These are phyloP conservation scores for Pygoscelis adeliae DNA, from an alignment of 2,113 vertebrate genomes.

Conservation along the genomic window DNA sequence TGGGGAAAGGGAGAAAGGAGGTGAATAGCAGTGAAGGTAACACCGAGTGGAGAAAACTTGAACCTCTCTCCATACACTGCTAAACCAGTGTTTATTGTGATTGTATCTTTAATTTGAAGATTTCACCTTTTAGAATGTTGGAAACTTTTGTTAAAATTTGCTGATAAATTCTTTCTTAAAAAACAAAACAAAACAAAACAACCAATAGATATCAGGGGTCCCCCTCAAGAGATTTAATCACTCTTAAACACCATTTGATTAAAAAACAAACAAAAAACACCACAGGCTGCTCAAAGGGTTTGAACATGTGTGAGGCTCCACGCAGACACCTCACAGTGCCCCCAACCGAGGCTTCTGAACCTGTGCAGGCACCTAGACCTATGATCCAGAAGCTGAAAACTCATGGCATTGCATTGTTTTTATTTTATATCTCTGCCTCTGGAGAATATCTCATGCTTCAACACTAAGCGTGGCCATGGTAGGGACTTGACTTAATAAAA, in stretches of 20 bases:
- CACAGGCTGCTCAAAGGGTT: background rate
- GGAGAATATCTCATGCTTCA: background rate
- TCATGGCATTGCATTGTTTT: background rate
- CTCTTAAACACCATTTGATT: background rate
- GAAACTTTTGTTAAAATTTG: background rate
- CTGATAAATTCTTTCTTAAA: background rate
- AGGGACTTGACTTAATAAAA: background rate
- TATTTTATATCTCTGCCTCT: background rate
- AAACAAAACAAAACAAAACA: background rate
- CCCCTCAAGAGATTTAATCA: background rate
- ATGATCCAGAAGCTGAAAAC: background rate
- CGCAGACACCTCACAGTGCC: fast-evolving
- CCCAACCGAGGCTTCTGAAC: background rate
- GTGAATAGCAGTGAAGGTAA: background rate
- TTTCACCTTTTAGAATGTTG: background rate
- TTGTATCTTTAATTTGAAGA: background rate
- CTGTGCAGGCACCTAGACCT: background rate
- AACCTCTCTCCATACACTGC: background rate
- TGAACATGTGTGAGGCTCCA: background rate
- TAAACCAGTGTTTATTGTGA: background rate
- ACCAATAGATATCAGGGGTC: background rate
- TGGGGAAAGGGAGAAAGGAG: background rate
- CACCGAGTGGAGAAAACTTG: background rate
- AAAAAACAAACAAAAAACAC: background rate
- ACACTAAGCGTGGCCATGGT: background rate